Conservation (phyloP, 92 coral and sea anemone genomes). For the Phenganax marumi region DNA sequence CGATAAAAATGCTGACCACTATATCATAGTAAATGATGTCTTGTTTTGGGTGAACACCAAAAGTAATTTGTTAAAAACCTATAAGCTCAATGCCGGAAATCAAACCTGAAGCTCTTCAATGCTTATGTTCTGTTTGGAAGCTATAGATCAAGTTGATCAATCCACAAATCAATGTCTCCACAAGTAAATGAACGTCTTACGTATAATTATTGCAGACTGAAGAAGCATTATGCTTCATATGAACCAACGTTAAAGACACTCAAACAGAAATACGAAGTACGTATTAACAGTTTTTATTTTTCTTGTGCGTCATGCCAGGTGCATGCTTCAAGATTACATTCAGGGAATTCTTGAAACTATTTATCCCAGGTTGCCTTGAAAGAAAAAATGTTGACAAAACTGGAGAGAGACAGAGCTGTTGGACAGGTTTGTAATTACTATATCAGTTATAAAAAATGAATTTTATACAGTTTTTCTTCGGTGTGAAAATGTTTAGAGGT, state of each 20-base stretch:
- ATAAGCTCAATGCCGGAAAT: not conserved
- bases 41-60: not conserved
- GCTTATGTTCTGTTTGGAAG: not conserved
- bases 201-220: conserved; percentile 62
- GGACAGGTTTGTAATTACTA: conserved; percentile 69
- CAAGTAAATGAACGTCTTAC: not conserved
- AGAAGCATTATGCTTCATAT: conserved; percentile 92
- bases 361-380: conserved; percentile 84
- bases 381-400: conserved; percentile 94
- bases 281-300: not conserved
- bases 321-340: not conserved
- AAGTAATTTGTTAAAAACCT: not conserved
- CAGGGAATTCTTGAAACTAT: not conserved
- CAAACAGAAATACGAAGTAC: conserved; percentile 97
- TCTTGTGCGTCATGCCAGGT: not conserved
- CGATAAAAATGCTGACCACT: not conserved
- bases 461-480: no score
- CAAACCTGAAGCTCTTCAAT: not conserved
- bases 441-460: no score
- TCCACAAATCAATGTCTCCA: not conserved
- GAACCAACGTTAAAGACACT: conserved; percentile 94
- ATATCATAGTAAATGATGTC: not conserved
- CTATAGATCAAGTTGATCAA: not conserved
- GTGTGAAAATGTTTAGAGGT: no score
- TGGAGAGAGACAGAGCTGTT: conserved; percentile 98